Evolutionary conservation across 2,797 vertebrate species (phyloP).

Genomic region (Tinamus major): DNA sequence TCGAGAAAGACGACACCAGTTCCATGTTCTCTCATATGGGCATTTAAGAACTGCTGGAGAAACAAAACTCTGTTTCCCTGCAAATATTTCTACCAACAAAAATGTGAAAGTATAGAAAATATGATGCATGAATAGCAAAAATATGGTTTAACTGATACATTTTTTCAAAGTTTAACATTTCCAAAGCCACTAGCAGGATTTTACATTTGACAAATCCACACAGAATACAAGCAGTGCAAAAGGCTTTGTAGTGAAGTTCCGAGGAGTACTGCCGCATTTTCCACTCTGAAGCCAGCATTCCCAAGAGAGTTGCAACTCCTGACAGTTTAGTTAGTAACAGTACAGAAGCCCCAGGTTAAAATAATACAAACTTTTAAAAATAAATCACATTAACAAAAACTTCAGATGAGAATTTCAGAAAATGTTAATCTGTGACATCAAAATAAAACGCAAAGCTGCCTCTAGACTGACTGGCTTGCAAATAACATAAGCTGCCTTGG

Average conservation of each 20-base stretch:
- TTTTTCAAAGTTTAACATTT: conserved; percentile 17
- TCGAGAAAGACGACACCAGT: background rate
- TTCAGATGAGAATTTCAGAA: background rate
- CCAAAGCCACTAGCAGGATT: conserved; percentile 2
- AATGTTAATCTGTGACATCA: background rate
- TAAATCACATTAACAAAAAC: background rate
- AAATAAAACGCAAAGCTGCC: background rate
- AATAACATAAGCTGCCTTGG: background rate
- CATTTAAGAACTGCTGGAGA: background rate
- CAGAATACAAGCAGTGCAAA: background rate
- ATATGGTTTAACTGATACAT: background rate
- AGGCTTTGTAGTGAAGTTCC: conserved; percentile 12
- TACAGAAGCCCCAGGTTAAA: background rate
- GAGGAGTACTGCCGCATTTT: background rate
- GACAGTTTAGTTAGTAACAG: conserved; percentile 1
- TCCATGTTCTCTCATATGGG: background rate
- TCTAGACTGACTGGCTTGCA: background rate
- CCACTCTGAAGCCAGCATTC: background rate
- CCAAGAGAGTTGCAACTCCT: background rate
- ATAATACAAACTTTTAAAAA: background rate
- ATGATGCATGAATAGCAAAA: background rate
- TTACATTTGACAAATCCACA: conserved; percentile 19
- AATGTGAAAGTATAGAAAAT: background rate
- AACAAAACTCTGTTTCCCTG: conserved; percentile 7
- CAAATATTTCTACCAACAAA: conserved; percentile 15